These are phyloP conservation scores for Aplidium turbinatum DNA, from an alignment of 23 tunicate species.

Conservation along the genomic window DNA sequence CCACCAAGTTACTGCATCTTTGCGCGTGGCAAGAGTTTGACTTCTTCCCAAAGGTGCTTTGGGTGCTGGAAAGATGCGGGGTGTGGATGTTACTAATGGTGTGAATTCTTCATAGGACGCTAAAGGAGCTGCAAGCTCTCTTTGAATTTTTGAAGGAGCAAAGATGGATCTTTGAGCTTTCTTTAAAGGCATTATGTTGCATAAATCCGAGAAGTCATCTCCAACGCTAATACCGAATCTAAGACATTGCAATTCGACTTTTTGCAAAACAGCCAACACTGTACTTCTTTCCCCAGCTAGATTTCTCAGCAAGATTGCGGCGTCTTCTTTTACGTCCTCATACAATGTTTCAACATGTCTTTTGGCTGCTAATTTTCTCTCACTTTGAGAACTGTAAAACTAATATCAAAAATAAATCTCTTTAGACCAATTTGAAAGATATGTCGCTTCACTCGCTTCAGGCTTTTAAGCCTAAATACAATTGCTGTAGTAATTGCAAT, in stretches of 20 bases:
- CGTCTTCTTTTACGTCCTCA: slow-evolving; percentile 15
- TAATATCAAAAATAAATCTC: neutral
- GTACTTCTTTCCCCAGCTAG: slow-evolving; percentile 17
- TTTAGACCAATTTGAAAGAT: too few species aligned
- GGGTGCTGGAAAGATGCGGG: too few species aligned
- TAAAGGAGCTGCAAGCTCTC: neutral
- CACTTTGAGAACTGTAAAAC: slow-evolving; percentile 15
- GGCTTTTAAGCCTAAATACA: too few species aligned
- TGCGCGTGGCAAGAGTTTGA: too few species aligned
- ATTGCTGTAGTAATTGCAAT: too few species aligned
- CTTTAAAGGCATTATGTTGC: neutral
- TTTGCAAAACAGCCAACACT: slow-evolving; percentile 1
- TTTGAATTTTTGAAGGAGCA: neutral
- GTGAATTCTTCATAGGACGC: neutral
- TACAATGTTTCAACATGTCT: neutral
- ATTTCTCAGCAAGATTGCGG: neutral
- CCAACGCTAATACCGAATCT: neutral
- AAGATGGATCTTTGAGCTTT: neutral
- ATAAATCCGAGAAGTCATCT: neutral
- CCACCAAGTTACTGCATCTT: too few species aligned
- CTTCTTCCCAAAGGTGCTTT: too few species aligned
- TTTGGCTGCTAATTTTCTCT: neutral
- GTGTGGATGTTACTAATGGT: neutral
- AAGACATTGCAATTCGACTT: neutral
- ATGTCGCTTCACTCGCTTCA: too few species aligned